Base-by-base conservation (phyloP, 2,888 invertebrate species). In the Drosophila bunnanda region DNA sequence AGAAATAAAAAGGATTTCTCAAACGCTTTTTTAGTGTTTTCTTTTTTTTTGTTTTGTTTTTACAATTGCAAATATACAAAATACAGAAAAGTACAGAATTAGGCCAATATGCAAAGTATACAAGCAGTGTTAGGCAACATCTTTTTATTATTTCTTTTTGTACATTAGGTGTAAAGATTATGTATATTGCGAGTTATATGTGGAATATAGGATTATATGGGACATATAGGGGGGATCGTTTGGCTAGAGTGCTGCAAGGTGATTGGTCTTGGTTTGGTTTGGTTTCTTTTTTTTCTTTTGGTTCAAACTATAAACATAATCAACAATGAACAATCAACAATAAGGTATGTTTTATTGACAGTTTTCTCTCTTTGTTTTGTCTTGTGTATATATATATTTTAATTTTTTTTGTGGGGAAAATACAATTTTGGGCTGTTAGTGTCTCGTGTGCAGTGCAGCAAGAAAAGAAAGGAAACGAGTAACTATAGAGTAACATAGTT, bases 51-150 rank as follows among this genome's bases (percentile, higher is more conserved):
- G 44, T 46, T 30, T 8, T 6, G 25, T 53, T 54, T 62, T 48
- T 68, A 60, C 54, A 67, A 66, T 77, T 72, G 72, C 77, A 72
- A 66, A 66, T 57, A 15, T 30, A 38, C 52, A 77, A 57, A 71
- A 64, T 70, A 56, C 44, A 61, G 10, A 34, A 43, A 50, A 50
- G 22, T 68, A 74, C 41, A 46, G 20, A 65, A 64, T 41, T 50
- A 70, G 73, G 88, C 86, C 86, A 78, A 75, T 82, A 79, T 87
- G 79, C 82, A 79, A 88, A 88, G 76, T 74, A 74, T 81, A 79
- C 79, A 88, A 67, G 58, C 68, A 67, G 67, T 67, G 65, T 67
- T 28, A 55, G 54, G 67, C 67, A 55, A 48, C n/a, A 67, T 65
- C 65, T 67, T 20, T 25, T 50, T 9, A 15, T 25, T 2, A 22